Base-by-base conservation (phyloP, 1,140 invertebrate genomes). In the Teleogryllus occipitalis region DNA sequence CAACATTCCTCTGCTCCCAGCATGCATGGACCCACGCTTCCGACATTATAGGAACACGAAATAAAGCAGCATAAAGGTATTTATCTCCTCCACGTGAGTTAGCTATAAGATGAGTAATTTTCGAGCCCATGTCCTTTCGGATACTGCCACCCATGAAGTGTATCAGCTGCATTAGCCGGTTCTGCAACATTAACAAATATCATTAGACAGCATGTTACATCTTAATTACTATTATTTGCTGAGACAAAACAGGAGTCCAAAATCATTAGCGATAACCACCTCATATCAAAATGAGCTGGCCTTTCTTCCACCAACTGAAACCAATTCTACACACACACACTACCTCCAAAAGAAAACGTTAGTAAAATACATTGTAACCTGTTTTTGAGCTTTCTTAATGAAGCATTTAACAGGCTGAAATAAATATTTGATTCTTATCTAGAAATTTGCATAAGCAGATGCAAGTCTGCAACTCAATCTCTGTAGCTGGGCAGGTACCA, bases 61-160 rank as follows among this genome's bases (percentile, higher is more conserved):
- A 95, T 79, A 93, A 94, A 65, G 94, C 92, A 76, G 97, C 97
- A 85, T 90, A 92, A 83, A 91, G 89, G 84, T 95, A 95, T 88
- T 98, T 98, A 83, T 96, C 93, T 80, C 97, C 96, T 74, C 92
- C 91, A 83, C 93, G 93, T 84, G 90, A 90, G 83, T 94, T 94
- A 77, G 96, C 95, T 82, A 99, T 95, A 73, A 99, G 89, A 89
- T 98, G 97, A 76, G 97, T 98, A 80, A 96, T 93, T 85, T 94
- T 96, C 22, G 90, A 89, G 79, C 91, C 92, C 88, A 96, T 93
- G 82, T 97, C 95, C 87, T 94, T 95, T 76, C 96, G 90, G 82
- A 98, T 94, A 83, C 94, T 97, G 21, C 96, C 97, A 81, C 96
- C 96, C 96, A 98, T 98, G 85, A 93, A 92, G 88, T 98, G 96